Conservation (phyloP, 2,113 vertebrate species). For the Entosphenus tridentatus region DNA sequence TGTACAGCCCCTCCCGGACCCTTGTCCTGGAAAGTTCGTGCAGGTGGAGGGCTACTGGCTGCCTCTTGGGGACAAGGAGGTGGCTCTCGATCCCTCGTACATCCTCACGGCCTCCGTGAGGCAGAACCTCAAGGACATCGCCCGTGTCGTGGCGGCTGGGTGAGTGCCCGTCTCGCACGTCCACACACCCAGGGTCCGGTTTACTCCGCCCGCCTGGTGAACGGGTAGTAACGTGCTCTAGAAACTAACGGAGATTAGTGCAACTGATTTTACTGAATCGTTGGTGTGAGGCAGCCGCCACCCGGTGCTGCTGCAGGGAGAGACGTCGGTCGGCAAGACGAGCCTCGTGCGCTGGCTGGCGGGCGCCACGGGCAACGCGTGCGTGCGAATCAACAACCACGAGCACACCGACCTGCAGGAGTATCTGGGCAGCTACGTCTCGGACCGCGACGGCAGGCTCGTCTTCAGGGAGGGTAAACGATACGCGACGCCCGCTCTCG, state of each 20-base stretch:
- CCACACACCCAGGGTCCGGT: background rate
- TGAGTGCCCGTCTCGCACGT: constrained; percentile 20
- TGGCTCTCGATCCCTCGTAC: constrained; percentile 45
- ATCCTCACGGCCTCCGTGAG: constrained; percentile 74
- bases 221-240: too few species aligned
- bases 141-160: constrained; percentile 69
- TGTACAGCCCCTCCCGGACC: constrained; percentile 52
- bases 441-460: constrained; percentile 51
- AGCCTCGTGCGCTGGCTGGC: constrained; percentile 76
- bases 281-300: constrained; percentile 30
- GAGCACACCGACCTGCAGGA: constrained; percentile 97
- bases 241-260: too few species aligned
- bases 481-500: background rate
- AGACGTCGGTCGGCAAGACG: constrained; percentile 92
- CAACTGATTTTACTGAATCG: too few species aligned
- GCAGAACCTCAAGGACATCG: constrained; percentile 68
- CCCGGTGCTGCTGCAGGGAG: constrained; percentile 75
- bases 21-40: constrained; percentile 30
- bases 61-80: constrained; percentile 53
- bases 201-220: background rate
- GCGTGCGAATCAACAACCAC: constrained; percentile 88
- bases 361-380: constrained; percentile 64
- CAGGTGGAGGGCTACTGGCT: constrained; percentile 82
- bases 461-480: constrained; percentile 60
- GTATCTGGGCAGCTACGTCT: constrained; percentile 85